Evolutionary conservation across 2,113 vertebrate species (phyloP).

Genomic region (Montifringilla adamsi): DNA sequence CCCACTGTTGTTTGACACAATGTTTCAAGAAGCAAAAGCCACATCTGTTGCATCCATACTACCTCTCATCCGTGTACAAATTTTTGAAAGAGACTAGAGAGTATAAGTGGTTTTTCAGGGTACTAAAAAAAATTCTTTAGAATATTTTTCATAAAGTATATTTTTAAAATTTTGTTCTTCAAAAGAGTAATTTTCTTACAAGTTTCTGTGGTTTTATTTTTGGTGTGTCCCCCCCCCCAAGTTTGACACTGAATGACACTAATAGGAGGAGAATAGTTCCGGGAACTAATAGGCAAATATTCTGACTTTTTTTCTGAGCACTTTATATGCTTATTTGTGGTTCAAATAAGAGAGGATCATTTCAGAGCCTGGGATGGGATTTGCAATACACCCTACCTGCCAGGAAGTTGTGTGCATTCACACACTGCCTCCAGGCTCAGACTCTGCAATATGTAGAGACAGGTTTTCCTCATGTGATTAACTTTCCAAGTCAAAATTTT

Average conservation of each 20-base stretch:
- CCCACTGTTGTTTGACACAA: not conserved
- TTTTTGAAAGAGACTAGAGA: not conserved
- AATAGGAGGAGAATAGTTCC: not conserved
- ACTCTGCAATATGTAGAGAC: not conserved
- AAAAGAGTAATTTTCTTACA: not conserved
- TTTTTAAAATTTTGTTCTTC: not conserved
- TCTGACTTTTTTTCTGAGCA: not conserved
- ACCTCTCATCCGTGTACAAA: not conserved
- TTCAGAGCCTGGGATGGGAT: not conserved
- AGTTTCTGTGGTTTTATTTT: not conserved
- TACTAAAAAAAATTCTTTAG: not conserved
- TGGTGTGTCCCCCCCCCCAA: rapidly evolving
- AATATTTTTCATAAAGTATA: not conserved
- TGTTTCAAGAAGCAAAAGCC: not conserved
- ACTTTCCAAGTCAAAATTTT: not conserved
- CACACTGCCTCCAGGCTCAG: not conserved
- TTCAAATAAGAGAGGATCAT: not conserved
- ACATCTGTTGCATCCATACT: not conserved
- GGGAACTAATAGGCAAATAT: not conserved
- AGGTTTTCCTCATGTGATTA: not conserved
- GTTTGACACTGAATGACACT: not conserved
- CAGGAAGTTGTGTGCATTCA: not conserved
- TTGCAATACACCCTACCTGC: not conserved
- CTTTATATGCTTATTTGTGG: not conserved
- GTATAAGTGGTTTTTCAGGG: not conserved